Conservation (phyloP, 2,888 invertebrate species). For the Papilio gigon region DNA sequence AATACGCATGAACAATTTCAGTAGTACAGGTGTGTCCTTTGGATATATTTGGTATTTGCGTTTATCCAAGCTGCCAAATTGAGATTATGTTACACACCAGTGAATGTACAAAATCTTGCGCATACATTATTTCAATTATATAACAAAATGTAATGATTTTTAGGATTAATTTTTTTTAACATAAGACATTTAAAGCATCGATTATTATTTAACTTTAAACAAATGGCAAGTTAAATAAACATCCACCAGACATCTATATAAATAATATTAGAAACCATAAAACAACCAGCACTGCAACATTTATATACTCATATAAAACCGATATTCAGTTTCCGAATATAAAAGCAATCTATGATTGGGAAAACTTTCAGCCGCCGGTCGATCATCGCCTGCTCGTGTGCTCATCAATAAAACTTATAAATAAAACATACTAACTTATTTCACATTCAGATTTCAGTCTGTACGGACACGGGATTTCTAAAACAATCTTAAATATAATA, state of each 20-base stretch:
- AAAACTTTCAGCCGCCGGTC: slow-evolving; percentile 23
- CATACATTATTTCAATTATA: too few relatives aligned
- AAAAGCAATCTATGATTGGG: slow-evolving; percentile 14
- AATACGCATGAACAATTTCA: slow-evolving; percentile 1
- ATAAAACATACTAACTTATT: slow-evolving; percentile 20
- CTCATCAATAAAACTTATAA: slow-evolving; percentile 24
- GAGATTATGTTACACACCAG: too few relatives aligned
- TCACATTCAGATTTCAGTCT: background rate
- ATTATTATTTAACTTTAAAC: too few relatives aligned
- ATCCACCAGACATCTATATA: too few relatives aligned
- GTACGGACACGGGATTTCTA: background rate
- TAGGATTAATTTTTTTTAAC: too few relatives aligned
- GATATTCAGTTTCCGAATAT: slow-evolving; percentile 1
- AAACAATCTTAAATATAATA: too few relatives aligned
- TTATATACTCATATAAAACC: background rate
- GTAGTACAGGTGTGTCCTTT: background rate
- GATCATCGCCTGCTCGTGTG: slow-evolving; percentile 10
- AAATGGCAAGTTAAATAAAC: too few relatives aligned
- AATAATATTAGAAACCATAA: background rate
- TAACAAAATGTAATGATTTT: too few relatives aligned
- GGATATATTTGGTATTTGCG: background rate
- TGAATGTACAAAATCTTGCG: too few relatives aligned
- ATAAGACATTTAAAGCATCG: too few relatives aligned
- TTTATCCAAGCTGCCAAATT: too few relatives aligned
- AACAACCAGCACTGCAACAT: background rate